A percentile compares a stretch with the other conserved stretches of the same genome.
Conservation (phyloP, 2,113 vertebrate species). For the Oxygymnocypris stewartii region DNA sequence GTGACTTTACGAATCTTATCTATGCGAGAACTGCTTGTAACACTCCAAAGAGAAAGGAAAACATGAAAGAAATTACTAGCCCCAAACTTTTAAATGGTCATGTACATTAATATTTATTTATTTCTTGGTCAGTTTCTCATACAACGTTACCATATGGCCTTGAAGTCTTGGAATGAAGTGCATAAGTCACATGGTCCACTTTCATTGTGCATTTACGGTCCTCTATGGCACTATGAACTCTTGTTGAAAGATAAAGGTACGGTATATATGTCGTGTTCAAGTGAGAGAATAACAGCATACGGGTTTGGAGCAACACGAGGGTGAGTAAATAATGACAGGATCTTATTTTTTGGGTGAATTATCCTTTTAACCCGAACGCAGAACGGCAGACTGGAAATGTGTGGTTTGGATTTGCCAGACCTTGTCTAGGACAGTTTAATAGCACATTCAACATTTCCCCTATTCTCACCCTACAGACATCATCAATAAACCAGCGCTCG, state of each 20-base stretch:
- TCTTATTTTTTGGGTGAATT: background rate
- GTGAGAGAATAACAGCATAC: background rate
- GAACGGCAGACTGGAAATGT: background rate
- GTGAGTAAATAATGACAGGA: background rate
- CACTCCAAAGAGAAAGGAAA: no score
- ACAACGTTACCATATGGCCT: background rate
- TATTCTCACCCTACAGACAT: slow-evolving; percentile 56
- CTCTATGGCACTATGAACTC: background rate
- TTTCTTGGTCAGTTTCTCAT: background rate
- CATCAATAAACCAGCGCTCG: slow-evolving; percentile 68
- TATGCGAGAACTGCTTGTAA: no score
- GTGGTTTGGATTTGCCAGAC: slow-evolving; percentile 6
- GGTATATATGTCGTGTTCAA: background rate
- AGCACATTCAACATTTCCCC: slow-evolving; percentile 62
- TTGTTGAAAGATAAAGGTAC: background rate
- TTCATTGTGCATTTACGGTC: background rate
- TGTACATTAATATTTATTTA: background rate
- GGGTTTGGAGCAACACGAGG: background rate
- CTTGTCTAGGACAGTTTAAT: slow-evolving; percentile 41
- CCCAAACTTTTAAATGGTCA: background rate
- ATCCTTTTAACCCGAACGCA: background rate
- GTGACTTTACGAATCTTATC: no score
- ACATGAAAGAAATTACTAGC: no score
- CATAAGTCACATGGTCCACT: no score
- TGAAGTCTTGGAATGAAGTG: background rate